phyloP scores from a whole-genome alignment of 1,140 invertebrate genomes.

The Argopecten irradians region DNA sequence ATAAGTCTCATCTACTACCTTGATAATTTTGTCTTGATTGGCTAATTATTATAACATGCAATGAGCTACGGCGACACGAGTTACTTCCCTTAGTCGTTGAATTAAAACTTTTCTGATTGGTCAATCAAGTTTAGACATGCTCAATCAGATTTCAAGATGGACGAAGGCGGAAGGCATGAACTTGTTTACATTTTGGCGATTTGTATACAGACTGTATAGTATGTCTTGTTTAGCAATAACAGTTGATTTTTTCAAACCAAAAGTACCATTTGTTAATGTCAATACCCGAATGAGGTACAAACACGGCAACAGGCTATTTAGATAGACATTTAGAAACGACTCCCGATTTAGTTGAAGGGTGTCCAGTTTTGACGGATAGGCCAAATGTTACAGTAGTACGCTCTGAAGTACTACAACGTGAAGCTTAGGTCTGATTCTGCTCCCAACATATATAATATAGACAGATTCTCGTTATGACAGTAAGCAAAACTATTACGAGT shows the following conservation, averaged over 20 bases:
- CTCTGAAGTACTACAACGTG: too few species aligned
- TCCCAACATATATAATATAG: too few species aligned
- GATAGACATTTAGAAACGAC: not conserved
- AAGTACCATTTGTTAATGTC: not conserved
- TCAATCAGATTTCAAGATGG: conserved; percentile 17
- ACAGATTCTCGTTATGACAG: too few species aligned
- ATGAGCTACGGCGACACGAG: too few species aligned
- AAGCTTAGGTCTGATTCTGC: too few species aligned
- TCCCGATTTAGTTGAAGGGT: not conserved
- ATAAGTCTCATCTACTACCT: too few species aligned
- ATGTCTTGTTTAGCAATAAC: not conserved
- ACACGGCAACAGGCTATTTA: too few species aligned
- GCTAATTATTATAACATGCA: too few species aligned
- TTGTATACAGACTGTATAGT: not conserved
- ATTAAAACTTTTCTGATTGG: not conserved
- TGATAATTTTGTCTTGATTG: too few species aligned
- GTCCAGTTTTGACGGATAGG: conserved; percentile 2
- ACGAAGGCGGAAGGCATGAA: not conserved
- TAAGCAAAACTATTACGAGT: too few species aligned
- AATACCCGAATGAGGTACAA: not conserved
- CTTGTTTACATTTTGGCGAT: not conserved
- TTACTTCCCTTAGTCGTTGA: not conserved
- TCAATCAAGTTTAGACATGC: conserved; percentile 1
- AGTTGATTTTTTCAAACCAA: not conserved
- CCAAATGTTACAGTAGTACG: too few species aligned